Base-by-base conservation (phyloP, 2,888 invertebrate genomes). In the Pseudococcus longispinus region DNA sequence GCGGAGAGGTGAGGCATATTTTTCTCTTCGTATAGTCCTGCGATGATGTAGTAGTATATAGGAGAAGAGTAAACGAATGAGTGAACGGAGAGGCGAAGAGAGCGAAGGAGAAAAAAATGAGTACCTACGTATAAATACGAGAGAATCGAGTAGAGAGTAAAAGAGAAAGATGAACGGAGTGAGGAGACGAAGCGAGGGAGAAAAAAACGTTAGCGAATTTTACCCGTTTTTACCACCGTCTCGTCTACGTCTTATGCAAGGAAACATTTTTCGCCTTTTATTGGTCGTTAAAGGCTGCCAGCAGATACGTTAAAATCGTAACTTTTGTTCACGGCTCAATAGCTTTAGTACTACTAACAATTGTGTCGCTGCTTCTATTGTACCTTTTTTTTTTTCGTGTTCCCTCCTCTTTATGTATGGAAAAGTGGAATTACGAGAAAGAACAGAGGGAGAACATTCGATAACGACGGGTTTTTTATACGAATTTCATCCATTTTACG, bases 211-310 rank as follows among this genome's bases (percentile, higher is more conserved):
- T 60, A 60, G 60, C 60, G 60, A 60, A 60, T 60, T 60, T 60
- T 60, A 60, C 60, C 29, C 70, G 26, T 70, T 70, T 70, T 70
- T 70, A 70, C 70, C 70, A 70, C 70, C 70, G 29, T 70, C 70
- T 70, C 70, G 70, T 70, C 70, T 70, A 29, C 70, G 70, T 70
- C 70, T 70, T 70, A 29, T 70, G 26, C 70, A 29, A 70, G 70
- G 70, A 70, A 70, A 70, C 70, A 70, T 70, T 70, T 70, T 70
- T 70, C 70, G 70, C 29, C 70, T 70, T 70, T 70, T 70, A 70
- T 70, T 70, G 70, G 70, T 70, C 70, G 70, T 70, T 70, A 70
- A 70, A 70, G 70, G 70, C 70, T 70, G 70, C 70, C 70, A 70
- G 70, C 29, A 70, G 70, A 70, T 70, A 70, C 70, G 70, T 70